A percentile compares a stretch with the other conserved stretches of the same genome.
Evolutionary conservation across 2,797 vertebrate genomes (phyloP).

Genomic region (Hoplostethus mediterraneus): DNA sequence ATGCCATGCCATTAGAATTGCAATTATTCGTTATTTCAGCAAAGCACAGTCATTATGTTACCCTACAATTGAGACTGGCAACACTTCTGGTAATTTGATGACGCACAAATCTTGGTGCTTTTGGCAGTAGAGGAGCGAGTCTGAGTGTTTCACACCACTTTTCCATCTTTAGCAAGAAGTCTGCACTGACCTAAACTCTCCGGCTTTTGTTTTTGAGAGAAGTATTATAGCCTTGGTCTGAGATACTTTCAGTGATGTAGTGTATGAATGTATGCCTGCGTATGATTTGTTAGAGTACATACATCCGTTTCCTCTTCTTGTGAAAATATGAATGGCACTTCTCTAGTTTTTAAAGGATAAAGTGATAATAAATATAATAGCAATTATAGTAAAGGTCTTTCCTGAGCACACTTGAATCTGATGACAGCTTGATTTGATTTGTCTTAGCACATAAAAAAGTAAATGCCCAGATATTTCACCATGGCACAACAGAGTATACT

Average conservation of each 20-base stretch:
- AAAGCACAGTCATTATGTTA: conserved; percentile 78
- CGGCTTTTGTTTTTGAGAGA: too few relatives aligned
- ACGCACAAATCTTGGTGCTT: conserved; percentile 73
- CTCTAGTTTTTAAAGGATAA: too few relatives aligned
- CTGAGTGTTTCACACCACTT: conserved; percentile 63
- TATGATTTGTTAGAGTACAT: too few relatives aligned
- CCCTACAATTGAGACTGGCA: conserved; percentile 81
- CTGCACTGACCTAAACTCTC: conserved; percentile 39
- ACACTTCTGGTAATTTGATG: conserved; percentile 77
- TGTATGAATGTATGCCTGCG: too few relatives aligned
- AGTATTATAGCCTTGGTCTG: too few relatives aligned
- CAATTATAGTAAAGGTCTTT: not conserved
- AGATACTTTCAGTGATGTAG: too few relatives aligned
- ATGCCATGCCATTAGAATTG: conserved; percentile 72
- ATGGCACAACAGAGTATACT: not conserved
- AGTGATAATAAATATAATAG: not conserved
- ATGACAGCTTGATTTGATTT: too few relatives aligned
- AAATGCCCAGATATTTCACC: not conserved
- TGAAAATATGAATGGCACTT: not conserved
- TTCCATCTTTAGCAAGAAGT: conserved; percentile 69
- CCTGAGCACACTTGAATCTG: not conserved
- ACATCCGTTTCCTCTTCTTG: not conserved
- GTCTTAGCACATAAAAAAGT: not conserved
- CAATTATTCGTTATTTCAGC: conserved; percentile 80
- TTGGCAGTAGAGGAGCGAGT: conserved; percentile 63